Conservation (phyloP, 2,113 vertebrate genomes). For the Apeltes quadracus region DNA sequence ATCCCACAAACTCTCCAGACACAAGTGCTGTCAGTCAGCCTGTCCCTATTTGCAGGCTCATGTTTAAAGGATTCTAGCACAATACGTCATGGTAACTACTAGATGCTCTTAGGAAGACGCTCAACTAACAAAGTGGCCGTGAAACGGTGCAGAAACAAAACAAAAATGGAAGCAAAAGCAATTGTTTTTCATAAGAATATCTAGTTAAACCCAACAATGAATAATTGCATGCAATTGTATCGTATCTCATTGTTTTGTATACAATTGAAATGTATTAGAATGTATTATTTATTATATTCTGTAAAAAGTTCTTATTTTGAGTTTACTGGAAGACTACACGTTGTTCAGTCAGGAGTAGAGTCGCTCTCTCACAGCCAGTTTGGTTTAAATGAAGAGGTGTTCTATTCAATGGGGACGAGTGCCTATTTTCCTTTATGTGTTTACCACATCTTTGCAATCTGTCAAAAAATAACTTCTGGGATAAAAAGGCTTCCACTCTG, state of each 20-base stretch:
- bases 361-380: background rate
- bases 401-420: background rate
- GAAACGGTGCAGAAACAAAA: background rate
- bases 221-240: background rate
- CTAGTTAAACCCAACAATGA: background rate
- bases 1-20: background rate
- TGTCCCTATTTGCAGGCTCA: background rate
- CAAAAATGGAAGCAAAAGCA: background rate
- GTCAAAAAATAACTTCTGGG: background rate
- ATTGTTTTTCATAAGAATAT: background rate
- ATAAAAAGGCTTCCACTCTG: constrained; percentile 2
- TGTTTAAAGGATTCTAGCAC: background rate
- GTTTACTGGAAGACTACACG: background rate
- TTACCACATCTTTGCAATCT: constrained; percentile 12
- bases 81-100: background rate
- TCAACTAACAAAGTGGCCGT: background rate
- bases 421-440: constrained; percentile 1
- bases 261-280: too few species aligned
- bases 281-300: background rate
- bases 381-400: background rate
- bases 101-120: background rate
- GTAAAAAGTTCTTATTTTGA: background rate
- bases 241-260: background rate
- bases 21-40: background rate
- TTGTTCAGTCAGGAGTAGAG: background rate